Evolutionary conservation across 2,797 vertebrate species (phyloP), one percentile per base, ranked within the genome.

Genomic region (Cuculus canorus): DNA sequence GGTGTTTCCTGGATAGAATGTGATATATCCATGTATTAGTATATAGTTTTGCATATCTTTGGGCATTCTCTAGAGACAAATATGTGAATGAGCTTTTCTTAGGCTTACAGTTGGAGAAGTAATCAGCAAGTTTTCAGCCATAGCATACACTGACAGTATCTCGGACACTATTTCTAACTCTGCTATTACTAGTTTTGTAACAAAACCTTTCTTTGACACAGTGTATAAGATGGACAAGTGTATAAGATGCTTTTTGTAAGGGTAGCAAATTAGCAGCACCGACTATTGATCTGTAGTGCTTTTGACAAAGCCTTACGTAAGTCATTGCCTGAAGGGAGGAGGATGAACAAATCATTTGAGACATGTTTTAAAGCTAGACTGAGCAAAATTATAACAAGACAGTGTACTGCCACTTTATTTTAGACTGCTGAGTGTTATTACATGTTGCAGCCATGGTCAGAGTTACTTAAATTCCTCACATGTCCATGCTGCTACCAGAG

Each of bases 1-100:
- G 93, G 70, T 95, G 92, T 79, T 96, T 96, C 94, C 93, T 93
- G 94, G 17, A 13, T 33, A 30, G 43, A 79, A 32, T 88, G 25
- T 0, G 0, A 24, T n/a, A 7, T 66, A 68, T 41, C 64, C 47
- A 52, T 86, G 9, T 54, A 56, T 95, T 86, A 82, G 18, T 19
- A 8, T 88, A 35, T 27, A 66, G 39, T 32, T 91, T 68, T 68
- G 41, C 30, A 4, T 45, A 18, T 63, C 16, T 79, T 53, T 18
- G 7, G 30, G 13, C 17, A 19, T 88, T 72, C 16, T 88, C 13
- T 86, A 9, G 30, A 45, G 24, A 15, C 19, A 50, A 1, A 33
- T 56, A 79, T 15, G 32, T 28, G 9, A 82, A 32, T n/a, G 23
- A 66, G 15, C 11, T 64, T 75, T 86, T 72, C 35, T 54, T 88